A percentile compares a stretch with the other conserved stretches of the same genome.
phyloP scores from a whole-genome alignment of 2,797 vertebrate genomes.

The Telmatherina bonti region DNA sequence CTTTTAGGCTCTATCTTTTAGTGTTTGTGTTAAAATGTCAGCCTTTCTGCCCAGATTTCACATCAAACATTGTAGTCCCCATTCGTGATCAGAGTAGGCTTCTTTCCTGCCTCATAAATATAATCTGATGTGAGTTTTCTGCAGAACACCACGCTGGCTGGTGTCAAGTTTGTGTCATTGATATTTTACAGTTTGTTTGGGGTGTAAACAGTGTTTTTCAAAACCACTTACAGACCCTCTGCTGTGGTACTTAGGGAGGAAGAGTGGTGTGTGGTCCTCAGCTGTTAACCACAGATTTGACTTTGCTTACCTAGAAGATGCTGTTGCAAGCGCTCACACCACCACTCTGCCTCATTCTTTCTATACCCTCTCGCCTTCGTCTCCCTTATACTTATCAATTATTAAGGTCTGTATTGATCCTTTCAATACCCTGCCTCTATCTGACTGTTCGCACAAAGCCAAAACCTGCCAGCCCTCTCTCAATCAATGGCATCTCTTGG shows the following conservation, averaged over 20 bases:
- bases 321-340: conserved; percentile 75
- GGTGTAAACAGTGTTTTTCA: conserved; percentile 59
- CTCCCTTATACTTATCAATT: conserved; percentile 86
- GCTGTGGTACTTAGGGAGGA: conserved; percentile 39
- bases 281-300: conserved; percentile 82
- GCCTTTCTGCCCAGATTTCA: conserved; percentile 13
- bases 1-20: conserved; percentile 30
- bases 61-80: background rate
- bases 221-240: conserved; percentile 63
- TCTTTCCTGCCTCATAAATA: conserved; percentile 22
- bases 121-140: conserved; percentile 25
- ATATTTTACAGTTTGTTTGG: conserved; percentile 59
- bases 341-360: conserved; percentile 59
- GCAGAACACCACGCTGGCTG: conserved; percentile 20
- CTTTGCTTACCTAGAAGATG: conserved; percentile 83
- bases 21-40: conserved; percentile 22
- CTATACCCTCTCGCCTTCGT: conserved; percentile 55
- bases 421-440: conserved; percentile 84
- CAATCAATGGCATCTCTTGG: conserved; percentile 80
- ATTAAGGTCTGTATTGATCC: conserved; percentile 87
- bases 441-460: conserved; percentile 84
- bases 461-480: conserved; percentile 78
- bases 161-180: conserved; percentile 47
- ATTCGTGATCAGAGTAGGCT: background rate
- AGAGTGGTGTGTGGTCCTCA: conserved; percentile 64